Conservation (phyloP, 1,140 invertebrate genomes). For the Drosophila cardini region DNA sequence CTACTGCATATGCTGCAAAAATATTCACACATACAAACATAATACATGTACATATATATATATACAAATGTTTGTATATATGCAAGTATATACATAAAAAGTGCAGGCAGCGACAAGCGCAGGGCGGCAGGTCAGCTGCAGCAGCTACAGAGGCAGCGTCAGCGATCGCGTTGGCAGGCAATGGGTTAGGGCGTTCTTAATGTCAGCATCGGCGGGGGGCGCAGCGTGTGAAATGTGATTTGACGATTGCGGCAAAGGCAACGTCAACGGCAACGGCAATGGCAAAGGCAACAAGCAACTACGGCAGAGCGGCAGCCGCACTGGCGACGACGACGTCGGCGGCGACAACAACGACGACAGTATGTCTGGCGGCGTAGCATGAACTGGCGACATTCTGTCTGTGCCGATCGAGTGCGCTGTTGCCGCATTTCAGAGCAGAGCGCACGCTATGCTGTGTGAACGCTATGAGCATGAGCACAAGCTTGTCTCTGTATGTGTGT, state of each 20-base stretch:
- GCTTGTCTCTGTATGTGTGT: conserved; percentile 18
- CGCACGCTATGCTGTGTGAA: conserved; percentile 55
- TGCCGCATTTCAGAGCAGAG: conserved; percentile 87
- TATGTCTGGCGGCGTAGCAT: conserved; percentile 88
- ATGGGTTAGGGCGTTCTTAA: conserved; percentile 25
- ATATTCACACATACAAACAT: conserved; percentile 8
- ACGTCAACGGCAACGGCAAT: conserved; percentile 23
- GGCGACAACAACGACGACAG: conserved; percentile 86
- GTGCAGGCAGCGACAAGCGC: conserved; percentile 17
- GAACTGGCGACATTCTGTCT: conserved; percentile 94
- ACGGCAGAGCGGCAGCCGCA: conserved; percentile 16
- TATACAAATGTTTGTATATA: conserved; percentile 16
- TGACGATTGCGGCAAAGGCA: conserved; percentile 42
- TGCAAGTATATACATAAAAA: conserved; percentile 17
- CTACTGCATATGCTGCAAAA: conserved; percentile 49
- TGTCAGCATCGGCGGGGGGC: conserved; percentile 18
- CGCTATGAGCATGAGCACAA: conserved; percentile 57
- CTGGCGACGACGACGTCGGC: conserved; percentile 20
- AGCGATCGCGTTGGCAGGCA: conserved; percentile 21
- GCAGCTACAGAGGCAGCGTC: conserved; percentile 1
- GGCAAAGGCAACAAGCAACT: conserved; percentile 16
- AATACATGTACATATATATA: conserved; percentile 19
- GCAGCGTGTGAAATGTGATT: conserved; percentile 54
- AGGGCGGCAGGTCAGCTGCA: conserved; percentile 31
- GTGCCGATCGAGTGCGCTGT: conserved; percentile 89